These are phyloP conservation scores for Ibycter americanus DNA, from an alignment of 2,797 vertebrate genomes.

Conservation along the genomic window DNA sequence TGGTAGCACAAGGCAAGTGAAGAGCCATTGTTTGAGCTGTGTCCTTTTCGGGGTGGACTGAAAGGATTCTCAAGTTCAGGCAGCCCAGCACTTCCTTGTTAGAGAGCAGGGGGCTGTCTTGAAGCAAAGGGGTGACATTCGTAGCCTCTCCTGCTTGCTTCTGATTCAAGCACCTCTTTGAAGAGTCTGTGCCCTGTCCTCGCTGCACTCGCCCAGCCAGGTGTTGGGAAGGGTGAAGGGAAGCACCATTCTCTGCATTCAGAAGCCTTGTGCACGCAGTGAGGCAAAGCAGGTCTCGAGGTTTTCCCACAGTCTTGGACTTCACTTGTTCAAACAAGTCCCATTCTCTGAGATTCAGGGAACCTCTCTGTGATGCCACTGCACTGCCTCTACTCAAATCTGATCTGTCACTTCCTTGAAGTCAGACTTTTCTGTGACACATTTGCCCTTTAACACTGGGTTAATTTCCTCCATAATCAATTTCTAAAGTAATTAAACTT, in stretches of 20 bases:
- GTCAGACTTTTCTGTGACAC: neutral
- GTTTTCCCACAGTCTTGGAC: neutral
- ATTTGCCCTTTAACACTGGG: neutral
- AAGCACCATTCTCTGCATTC: neutral
- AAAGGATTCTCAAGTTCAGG: neutral
- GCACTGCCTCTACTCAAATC: neutral
- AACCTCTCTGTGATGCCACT: neutral
- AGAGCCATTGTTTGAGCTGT: neutral
- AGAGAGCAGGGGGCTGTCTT: neutral
- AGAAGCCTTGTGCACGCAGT: neutral
- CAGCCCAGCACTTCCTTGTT: rapidly evolving
- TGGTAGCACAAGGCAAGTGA: neutral
- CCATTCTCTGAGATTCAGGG: neutral
- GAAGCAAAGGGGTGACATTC: neutral
- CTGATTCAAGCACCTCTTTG: neutral
- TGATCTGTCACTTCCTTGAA: neutral
- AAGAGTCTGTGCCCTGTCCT: neutral
- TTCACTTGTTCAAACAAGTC: neutral
- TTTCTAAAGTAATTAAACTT: conserved; percentile 29
- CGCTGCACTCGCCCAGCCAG: neutral
- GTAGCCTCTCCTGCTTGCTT: neutral
- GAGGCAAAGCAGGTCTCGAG: neutral
- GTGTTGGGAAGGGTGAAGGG: neutral
- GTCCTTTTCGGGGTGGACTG: neutral
- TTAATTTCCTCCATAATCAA: conserved; percentile 3